Evolutionary conservation across 1,140 invertebrate species (phyloP), one percentile per base, ranked within the genome.

Genomic region (Popillia japonica): DNA sequence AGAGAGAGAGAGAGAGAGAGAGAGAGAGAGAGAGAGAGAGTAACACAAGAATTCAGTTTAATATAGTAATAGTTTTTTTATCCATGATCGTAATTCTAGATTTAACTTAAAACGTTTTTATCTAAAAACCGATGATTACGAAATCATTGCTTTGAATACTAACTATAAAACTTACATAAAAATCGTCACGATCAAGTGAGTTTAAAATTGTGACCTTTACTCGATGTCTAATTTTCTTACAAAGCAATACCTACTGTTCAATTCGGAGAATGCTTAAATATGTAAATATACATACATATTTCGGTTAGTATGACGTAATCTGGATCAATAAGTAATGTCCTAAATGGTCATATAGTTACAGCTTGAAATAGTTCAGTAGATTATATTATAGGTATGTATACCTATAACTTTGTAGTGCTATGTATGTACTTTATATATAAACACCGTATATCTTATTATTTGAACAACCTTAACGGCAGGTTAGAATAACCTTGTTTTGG

Each of bases 131-230:
- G 27, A 2, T 34, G 27, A 34, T 34, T 34, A 34, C 27, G 27
- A 34, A 34, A 34, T 17, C 48, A 55, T 17, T 17, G 17, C 48
- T 17, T 14, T 17, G 6, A 55, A 7, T 6, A 17, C 17, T 55
- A 55, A 55, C n/a, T 55, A 48, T n/a, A 55, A 48, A 14, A 14
- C 17, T 55, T 14, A 3, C n/a, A 3, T 55, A 17, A 3, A 17
- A 55, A 55, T 55, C 48, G 14, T 3, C 48, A 55, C 17, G 48
- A 4, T 55, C 48, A 55, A 17, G 48, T 55, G 48, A 55, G 17
- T 55, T 55, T 55, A 6, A 55, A 55, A 55, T 55, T 55, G 48
- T 55, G 48, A 55, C 48, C 48, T 55, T 55, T 55, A 55, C 27
- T 34, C 27, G n/a, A 55, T 55, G 14, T 17, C 17, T 55, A 55